Evolutionary conservation across 2,888 invertebrate species (phyloP).

Genomic region (Taenaris catops): DNA sequence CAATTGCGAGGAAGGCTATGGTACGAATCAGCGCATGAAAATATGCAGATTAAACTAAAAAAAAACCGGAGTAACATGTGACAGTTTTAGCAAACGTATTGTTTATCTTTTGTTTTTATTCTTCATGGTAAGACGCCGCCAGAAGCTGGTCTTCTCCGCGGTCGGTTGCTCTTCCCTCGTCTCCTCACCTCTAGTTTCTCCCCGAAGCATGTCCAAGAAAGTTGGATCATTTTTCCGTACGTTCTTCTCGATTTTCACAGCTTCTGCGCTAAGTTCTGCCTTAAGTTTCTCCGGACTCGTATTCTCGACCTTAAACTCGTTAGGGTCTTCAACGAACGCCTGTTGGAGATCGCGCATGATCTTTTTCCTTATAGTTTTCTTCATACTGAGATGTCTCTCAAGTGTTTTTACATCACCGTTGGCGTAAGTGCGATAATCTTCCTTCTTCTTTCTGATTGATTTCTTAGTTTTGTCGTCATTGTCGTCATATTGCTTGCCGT

Average conservation of each 20-base stretch:
- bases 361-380: conserved; percentile 91
- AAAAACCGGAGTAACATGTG: conserved; percentile 45
- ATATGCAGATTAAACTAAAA: conserved; percentile 19
- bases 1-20: no score
- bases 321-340: conserved; percentile 85
- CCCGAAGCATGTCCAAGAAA: conserved; percentile 84
- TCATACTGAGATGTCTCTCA: conserved; percentile 91
- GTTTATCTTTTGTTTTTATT: conserved; percentile 83
- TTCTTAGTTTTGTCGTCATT: conserved; percentile 78
- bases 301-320: conserved; percentile 85
- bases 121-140: conserved; percentile 85
- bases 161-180: conserved; percentile 66
- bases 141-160: conserved; percentile 82
- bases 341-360: conserved; percentile 91
- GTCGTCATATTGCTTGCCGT: conserved; percentile 64
- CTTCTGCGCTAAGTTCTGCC: conserved; percentile 83
- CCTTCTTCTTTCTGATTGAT: conserved; percentile 80
- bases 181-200: conserved; percentile 73
- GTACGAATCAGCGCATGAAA: neutral
- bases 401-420: conserved; percentile 86
- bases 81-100: conserved; percentile 27
- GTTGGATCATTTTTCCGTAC: conserved; percentile 79
- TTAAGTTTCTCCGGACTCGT: conserved; percentile 84
- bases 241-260: conserved; percentile 81
- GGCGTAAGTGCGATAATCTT: conserved; percentile 83